Percentiles rank a stretch among this genome's conserved stretches.
These are phyloP conservation scores for Corythornis vintsioides DNA, from an alignment of 2,113 vertebrate species.

Conservation along the genomic window DNA sequence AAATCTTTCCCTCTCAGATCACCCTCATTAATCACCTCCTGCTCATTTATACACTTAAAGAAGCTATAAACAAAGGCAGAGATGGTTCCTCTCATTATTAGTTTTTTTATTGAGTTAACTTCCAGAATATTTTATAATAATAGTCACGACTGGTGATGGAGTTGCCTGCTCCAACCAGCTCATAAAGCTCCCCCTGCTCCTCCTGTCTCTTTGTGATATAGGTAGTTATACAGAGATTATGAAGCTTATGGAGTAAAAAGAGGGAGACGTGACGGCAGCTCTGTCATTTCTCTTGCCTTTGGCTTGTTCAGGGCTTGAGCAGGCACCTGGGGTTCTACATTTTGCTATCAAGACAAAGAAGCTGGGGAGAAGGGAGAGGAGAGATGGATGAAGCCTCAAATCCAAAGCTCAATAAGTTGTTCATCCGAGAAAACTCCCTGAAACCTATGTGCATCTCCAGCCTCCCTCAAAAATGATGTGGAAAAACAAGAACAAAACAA, in stretches of 20 bases:
- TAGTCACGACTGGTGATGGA: conserved; percentile 29
- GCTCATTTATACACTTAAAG: conserved; percentile 63
- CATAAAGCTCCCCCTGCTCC: conserved; percentile 37
- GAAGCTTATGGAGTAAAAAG: conserved; percentile 23
- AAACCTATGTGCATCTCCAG: not conserved
- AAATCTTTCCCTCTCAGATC: conserved; percentile 42
- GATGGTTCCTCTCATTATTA: conserved; percentile 64
- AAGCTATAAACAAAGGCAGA: conserved; percentile 54
- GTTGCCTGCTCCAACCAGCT: conserved; percentile 35
- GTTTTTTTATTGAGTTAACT: conserved; percentile 61
- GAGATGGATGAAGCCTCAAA: not conserved
- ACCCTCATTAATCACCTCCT: conserved; percentile 49
- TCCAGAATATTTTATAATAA: conserved; percentile 64
- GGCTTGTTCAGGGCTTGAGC: not conserved
- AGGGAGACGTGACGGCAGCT: not conserved
- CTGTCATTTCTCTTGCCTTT: not conserved
- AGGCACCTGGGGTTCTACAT: not conserved
- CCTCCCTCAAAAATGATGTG: not conserved
- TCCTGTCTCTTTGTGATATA: conserved; percentile 11
- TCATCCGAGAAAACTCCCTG: not conserved
- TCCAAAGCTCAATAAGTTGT: not conserved
- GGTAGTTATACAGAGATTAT: not conserved
- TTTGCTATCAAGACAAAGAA: not conserved
- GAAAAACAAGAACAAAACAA: not conserved
- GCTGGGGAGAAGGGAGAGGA: not conserved